Percentiles rank a stretch among this genome's conserved stretches.
These are phyloP conservation scores for Rosalia funebris DNA, from an alignment of 2,888 invertebrate species.

Conservation along the genomic window DNA sequence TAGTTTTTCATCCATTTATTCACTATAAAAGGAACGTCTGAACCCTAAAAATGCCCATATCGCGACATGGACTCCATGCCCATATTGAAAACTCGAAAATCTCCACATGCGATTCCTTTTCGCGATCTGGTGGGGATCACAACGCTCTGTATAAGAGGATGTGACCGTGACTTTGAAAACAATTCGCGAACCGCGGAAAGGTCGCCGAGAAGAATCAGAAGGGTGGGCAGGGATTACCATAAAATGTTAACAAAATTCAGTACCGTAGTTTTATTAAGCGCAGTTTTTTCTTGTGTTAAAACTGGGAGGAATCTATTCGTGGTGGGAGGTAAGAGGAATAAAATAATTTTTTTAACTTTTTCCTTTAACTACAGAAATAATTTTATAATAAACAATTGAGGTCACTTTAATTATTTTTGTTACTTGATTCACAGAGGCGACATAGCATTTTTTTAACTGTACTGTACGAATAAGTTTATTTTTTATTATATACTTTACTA, in stretches of 20 bases:
- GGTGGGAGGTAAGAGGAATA: slow-evolving; percentile 32
- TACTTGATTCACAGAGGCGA: no score
- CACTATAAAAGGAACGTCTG: no score
- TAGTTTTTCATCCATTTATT: no score
- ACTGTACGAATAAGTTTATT: no score
- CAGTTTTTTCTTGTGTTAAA: background rate
- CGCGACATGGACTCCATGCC: slow-evolving; percentile 1
- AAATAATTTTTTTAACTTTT: no score
- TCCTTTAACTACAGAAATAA: no score
- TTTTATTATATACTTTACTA: no score
- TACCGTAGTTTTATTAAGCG: slow-evolving; percentile 2
- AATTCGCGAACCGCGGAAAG: slow-evolving; percentile 47
- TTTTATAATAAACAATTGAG: no score
- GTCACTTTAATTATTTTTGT: no score
- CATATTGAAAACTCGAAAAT: slow-evolving; percentile 11
- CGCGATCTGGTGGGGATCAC: slow-evolving; percentile 18
- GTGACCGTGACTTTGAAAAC: slow-evolving; percentile 53
- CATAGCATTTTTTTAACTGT: no score
- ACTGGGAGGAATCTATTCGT: slow-evolving; percentile 36
- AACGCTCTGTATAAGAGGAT: slow-evolving; percentile 36
- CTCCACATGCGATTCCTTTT: slow-evolving; percentile 14
- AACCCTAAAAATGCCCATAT: slow-evolving; percentile 15
- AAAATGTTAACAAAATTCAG: slow-evolving; percentile 6
- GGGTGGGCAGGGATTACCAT: slow-evolving; percentile 14
- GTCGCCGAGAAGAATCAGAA: slow-evolving; percentile 10